Conservation (phyloP, 2,113 vertebrate species). For the Cettia cetti region DNA sequence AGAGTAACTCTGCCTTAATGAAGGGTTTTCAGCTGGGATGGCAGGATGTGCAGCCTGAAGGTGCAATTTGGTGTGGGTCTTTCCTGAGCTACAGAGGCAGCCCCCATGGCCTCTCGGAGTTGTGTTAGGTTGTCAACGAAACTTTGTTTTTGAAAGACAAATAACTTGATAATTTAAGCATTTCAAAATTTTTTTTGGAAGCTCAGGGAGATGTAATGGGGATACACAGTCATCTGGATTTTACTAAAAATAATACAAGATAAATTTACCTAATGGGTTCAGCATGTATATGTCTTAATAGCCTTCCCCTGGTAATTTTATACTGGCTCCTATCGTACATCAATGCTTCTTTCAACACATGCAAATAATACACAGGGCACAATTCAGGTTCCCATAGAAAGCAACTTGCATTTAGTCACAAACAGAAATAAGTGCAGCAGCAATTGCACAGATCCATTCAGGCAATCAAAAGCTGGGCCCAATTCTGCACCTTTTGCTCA, state of each 20-base stretch:
- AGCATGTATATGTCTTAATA: not conserved
- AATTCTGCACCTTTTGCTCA: not conserved
- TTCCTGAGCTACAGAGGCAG: not conserved
- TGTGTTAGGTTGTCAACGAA: not conserved
- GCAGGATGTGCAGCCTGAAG: not conserved
- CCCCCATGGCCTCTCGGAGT: not conserved
- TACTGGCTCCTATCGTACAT: not conserved
- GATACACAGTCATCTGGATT: conserved; percentile 29
- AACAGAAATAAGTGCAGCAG: not conserved
- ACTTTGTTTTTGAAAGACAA: not conserved
- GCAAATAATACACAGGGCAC: conserved; percentile 38
- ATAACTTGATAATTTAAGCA: not conserved
- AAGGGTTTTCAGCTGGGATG: not conserved
- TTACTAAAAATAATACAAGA: conserved; percentile 39
- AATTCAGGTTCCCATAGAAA: conserved; percentile 14
- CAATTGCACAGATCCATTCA: not conserved
- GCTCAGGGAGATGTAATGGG: not conserved
- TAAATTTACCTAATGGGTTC: conserved; percentile 49
- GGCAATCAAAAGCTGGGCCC: not conserved
- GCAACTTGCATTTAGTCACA: conserved; percentile 17
- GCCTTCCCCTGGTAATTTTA: not conserved
- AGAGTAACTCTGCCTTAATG: not conserved
- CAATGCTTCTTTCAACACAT: not conserved
- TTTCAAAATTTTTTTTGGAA: not conserved
- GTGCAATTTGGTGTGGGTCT: not conserved